Evolutionary conservation across 2,888 invertebrate genomes (phyloP).

Genomic region (Temnothorax rugatulus): DNA sequence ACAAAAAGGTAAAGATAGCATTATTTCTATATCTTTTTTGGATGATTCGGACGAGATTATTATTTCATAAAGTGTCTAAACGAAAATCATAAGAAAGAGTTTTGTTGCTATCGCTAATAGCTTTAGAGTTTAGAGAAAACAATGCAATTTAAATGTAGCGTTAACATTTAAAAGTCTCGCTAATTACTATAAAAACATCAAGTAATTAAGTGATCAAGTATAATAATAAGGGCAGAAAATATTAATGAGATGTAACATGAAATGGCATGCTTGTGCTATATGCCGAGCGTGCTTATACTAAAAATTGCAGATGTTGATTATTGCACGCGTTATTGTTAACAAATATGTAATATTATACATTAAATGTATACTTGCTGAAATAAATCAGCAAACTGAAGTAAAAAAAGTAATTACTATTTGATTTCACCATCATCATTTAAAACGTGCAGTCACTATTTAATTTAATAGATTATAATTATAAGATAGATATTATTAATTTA

Average conservation of each 20-base stretch:
- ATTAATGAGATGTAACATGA: slow-evolving; percentile 41
- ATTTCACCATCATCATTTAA: background rate
- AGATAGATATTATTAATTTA: background rate
- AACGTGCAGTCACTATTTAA: background rate
- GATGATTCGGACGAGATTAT: background rate
- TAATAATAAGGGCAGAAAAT: background rate
- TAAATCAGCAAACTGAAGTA: background rate
- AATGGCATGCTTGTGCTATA: slow-evolving; percentile 48
- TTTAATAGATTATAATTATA: background rate
- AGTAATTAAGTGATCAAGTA: slow-evolving; percentile 21
- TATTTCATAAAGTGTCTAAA: background rate
- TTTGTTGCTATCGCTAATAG: background rate
- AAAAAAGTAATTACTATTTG: background rate
- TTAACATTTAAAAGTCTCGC: background rate
- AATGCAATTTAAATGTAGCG: background rate
- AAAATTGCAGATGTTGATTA: slow-evolving; percentile 10
- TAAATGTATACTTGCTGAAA: background rate
- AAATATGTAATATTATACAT: background rate
- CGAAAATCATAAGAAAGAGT: background rate
- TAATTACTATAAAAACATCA: slow-evolving; percentile 38
- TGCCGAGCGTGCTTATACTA: slow-evolving; percentile 30
- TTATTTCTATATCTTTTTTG: too few species aligned
- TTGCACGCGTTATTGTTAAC: slow-evolving; percentile 12
- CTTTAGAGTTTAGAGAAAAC: background rate
- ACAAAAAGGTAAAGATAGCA: background rate